A percentile compares a stretch with the other conserved stretches of the same genome.
These are phyloP conservation scores for Thinocorus orbignyianus DNA, from an alignment of 2,113 vertebrate genomes.

Conservation along the genomic window DNA sequence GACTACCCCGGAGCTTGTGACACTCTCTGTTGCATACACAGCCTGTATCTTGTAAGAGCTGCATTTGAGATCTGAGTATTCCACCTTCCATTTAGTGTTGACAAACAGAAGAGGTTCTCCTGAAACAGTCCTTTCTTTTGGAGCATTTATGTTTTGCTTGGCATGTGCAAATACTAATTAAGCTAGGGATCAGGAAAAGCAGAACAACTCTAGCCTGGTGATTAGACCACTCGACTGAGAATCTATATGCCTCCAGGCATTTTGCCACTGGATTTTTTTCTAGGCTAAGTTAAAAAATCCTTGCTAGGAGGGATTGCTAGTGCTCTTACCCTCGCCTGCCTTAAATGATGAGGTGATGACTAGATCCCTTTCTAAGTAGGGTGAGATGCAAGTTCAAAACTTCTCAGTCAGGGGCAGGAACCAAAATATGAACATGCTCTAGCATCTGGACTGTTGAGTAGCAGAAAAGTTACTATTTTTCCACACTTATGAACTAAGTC, in stretches of 20 bases:
- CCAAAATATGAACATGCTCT: background rate
- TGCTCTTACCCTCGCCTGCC: background rate
- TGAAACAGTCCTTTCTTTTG: background rate
- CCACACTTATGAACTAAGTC: background rate
- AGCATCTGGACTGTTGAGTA: background rate
- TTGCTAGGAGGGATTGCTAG: background rate
- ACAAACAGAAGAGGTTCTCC: background rate
- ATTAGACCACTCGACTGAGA: slow-evolving; percentile 11
- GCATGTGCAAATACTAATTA: background rate
- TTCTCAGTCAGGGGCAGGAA: background rate
- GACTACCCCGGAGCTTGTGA: background rate
- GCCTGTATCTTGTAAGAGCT: background rate
- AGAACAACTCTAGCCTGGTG: background rate
- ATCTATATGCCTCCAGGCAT: background rate
- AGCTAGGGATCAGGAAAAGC: background rate
- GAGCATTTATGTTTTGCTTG: background rate
- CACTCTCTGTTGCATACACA: background rate
- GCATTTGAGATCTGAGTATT: background rate
- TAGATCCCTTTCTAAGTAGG: background rate
- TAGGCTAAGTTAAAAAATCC: background rate
- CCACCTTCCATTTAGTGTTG: background rate
- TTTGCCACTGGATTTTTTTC: background rate
- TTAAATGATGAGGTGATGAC: background rate
- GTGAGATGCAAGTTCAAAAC: background rate
- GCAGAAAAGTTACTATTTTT: background rate